phyloP scores from a whole-genome alignment of 1,140 invertebrate species.

The Oryctes rhinoceros region DNA sequence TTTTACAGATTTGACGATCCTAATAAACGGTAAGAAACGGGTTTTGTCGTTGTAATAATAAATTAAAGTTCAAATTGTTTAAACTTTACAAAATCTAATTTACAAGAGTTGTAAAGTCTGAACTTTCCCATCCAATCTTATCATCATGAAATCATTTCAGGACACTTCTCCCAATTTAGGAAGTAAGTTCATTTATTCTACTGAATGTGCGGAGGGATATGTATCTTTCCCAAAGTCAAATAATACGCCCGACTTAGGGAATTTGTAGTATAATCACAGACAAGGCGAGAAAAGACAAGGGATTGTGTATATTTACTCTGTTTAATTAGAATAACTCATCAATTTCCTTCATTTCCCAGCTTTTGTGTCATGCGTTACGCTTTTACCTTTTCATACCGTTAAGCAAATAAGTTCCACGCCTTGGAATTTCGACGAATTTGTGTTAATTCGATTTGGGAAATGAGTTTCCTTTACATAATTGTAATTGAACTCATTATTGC shows the following conservation, averaged over 20 bases:
- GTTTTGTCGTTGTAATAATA: too few relatives aligned
- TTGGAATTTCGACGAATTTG: neutral
- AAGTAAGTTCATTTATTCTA: neutral
- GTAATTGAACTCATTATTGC: constrained; percentile 10
- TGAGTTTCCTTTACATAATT: constrained; percentile 6
- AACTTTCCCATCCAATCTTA: too few relatives aligned
- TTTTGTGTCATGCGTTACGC: constrained; percentile 33
- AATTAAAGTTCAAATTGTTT: too few relatives aligned
- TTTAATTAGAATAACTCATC: constrained; percentile 34
- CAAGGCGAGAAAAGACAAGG: constrained; percentile 30
- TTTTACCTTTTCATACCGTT: constrained; percentile 21
- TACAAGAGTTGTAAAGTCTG: too few relatives aligned
- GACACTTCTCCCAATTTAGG: neutral
- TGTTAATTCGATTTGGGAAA: neutral
- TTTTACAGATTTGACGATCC: too few relatives aligned
- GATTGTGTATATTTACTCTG: constrained; percentile 22
- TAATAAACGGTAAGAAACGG: too few relatives aligned
- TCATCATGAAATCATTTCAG: neutral
- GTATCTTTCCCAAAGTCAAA: constrained; percentile 14
- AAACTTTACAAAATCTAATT: too few relatives aligned
- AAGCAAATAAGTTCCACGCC: constrained; percentile 2
- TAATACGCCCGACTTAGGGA: neutral
- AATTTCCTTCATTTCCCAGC: constrained; percentile 26
- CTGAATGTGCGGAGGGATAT: constrained; percentile 1
- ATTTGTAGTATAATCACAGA: neutral